Evolutionary conservation across 1,140 invertebrate genomes (phyloP).

Genomic region (Drosophila malerkotliana): DNA sequence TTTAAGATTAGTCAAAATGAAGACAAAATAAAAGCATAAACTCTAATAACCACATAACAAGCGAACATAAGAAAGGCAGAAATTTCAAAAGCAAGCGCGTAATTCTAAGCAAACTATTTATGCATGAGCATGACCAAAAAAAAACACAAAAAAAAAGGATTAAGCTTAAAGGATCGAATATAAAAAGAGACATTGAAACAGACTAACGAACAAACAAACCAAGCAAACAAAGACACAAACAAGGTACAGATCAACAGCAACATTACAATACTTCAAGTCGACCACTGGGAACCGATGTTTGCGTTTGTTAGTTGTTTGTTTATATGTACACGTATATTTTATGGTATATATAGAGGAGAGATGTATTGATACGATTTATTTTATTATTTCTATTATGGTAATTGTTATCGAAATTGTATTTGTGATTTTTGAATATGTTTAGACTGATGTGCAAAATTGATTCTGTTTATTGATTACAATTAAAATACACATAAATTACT

Average conservation of each 20-base stretch:
- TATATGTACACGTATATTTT: slow-evolving; percentile 54
- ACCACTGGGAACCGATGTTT: slow-evolving; percentile 41
- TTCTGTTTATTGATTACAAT: slow-evolving; percentile 73
- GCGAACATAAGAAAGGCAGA: slow-evolving; percentile 41
- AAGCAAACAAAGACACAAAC: slow-evolving; percentile 40
- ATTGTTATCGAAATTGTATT: slow-evolving; percentile 83
- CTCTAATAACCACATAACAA: slow-evolving; percentile 49
- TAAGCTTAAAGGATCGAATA: slow-evolving; percentile 32
- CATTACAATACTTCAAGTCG: slow-evolving; percentile 46
- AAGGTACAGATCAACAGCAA: slow-evolving; percentile 27
- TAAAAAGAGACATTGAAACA: slow-evolving; percentile 26
- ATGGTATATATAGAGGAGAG: slow-evolving; percentile 26
- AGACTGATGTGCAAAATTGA: slow-evolving; percentile 81
- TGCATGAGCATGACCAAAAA: slow-evolving; percentile 64
- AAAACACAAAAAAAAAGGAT: slow-evolving; percentile 28
- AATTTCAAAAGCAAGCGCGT: slow-evolving; percentile 58
- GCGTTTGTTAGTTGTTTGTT: slow-evolving; percentile 67
- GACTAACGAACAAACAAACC: slow-evolving; percentile 33
- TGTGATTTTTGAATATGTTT: slow-evolving; percentile 83
- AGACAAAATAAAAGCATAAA: slow-evolving; percentile 60
- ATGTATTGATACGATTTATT: slow-evolving; percentile 69
- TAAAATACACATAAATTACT: slow-evolving; percentile 59
- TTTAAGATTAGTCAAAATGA: slow-evolving; percentile 82
- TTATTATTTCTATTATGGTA: slow-evolving; percentile 81
- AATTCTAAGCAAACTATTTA: slow-evolving; percentile 68